A percentile compares a stretch with the other conserved stretches of the same genome.
phyloP scores from a whole-genome alignment of 2,888 invertebrate species.

The Tipula unca region DNA sequence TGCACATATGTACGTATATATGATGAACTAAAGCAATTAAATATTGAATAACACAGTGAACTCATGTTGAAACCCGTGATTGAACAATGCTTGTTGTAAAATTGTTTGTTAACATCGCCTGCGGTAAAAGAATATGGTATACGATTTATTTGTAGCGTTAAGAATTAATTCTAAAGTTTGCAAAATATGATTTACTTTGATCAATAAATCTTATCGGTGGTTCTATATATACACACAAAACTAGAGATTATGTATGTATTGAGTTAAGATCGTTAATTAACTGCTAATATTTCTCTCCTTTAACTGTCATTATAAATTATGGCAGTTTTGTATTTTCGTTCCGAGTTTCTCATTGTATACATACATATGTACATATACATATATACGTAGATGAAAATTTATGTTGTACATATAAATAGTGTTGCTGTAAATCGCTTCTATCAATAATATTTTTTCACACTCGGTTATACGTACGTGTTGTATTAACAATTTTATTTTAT shows the following conservation, averaged over 20 bases:
- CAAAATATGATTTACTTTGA: background rate
- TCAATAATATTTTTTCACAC: background rate
- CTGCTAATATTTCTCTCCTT: background rate
- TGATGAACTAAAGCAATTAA: too few relatives aligned
- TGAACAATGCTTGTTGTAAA: background rate
- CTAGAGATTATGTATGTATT: background rate
- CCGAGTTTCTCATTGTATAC: background rate
- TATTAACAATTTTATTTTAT: background rate
- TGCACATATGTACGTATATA: too few relatives aligned
- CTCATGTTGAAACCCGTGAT: too few relatives aligned
- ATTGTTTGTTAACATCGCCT: background rate
- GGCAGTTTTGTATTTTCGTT: background rate
- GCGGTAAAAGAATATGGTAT: background rate
- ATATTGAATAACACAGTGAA: too few relatives aligned
- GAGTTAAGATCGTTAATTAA: background rate
- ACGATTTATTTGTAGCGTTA: background rate
- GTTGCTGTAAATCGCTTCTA: background rate
- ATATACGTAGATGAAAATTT: background rate
- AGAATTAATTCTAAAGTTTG: background rate
- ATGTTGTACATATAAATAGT: background rate
- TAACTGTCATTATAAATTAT: conserved; percentile 3
- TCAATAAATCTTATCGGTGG: background rate
- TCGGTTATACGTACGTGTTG: background rate
- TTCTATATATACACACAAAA: background rate
- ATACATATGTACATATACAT: too few relatives aligned